phyloP scores from a whole-genome alignment of 2,113 vertebrate genomes.

The Gila orcuttii region DNA sequence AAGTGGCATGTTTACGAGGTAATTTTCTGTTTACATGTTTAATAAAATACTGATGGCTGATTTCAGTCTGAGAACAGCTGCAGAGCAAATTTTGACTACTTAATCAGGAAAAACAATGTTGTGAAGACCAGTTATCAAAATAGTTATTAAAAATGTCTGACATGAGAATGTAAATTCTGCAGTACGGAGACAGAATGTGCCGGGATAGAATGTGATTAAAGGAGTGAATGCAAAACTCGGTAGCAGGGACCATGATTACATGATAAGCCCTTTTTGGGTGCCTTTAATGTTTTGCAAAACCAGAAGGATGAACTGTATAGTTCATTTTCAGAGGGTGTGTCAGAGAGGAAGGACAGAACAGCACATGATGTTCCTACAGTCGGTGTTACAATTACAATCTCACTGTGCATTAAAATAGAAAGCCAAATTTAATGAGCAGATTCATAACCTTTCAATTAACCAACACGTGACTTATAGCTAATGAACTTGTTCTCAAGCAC shows the following conservation, averaged over 20 bases:
- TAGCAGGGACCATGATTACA: constrained; percentile 10
- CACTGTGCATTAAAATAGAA: not conserved
- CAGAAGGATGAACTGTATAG: not conserved
- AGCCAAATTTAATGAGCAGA: not conserved
- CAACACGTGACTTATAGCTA: not conserved
- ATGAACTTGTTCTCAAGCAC: not conserved
- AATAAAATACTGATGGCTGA: not conserved
- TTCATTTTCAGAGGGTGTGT: constrained; percentile 28
- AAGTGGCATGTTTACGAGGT: constrained; percentile 19
- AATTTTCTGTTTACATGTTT: constrained; percentile 23
- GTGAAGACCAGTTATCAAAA: constrained; percentile 16
- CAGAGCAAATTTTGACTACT: not conserved
- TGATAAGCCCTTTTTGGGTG: not conserved
- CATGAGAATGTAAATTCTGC: not conserved
- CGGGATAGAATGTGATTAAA: not conserved
- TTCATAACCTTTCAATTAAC: constrained; percentile 4
- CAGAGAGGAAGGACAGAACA: constrained; percentile 25
- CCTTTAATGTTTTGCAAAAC: constrained; percentile 17
- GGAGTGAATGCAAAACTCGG: not conserved
- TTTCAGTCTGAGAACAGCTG: constrained; percentile 30
- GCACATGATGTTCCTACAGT: constrained; percentile 27
- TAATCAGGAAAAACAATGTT: not conserved
- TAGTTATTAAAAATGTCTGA: not conserved
- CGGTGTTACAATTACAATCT: not conserved
- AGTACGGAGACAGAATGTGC: not conserved